Base-by-base conservation (phyloP, 2,888 invertebrate species). In the Halocaridina rubra region DNA sequence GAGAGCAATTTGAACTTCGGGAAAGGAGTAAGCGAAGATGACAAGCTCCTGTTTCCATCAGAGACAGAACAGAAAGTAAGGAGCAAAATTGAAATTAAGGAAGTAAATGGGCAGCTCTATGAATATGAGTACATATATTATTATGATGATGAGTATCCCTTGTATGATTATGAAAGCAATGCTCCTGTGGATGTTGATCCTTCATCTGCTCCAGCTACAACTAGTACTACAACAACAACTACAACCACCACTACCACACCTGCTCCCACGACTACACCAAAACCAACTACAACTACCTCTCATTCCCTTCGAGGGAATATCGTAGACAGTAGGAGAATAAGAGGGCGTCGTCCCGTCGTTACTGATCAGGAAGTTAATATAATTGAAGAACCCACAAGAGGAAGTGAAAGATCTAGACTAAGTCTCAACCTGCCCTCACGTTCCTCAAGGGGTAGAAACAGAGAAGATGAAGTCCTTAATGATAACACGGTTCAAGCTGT, bases 81-180 rank as follows among this genome's bases (percentile, higher is more conserved):
- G 22, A 87, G 86, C 39, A 88, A 88, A 69, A 85, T 88, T 67
- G 87, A 86, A 59, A 85, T 88, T 19, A 87, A 88, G 78, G 87
- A 88, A 76, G 88, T 88, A 13, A 88, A 88, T 74, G 87, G 88
- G 0, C 87, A 85, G 32, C 67, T 88, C 33, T 88, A 88, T 39
- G 88, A 88, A 30, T 88, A 88, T 64, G 88, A 88, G 72, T 88
- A 88, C 33, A 77, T 87, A 8, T 88, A 88, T 39, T 88, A 88
- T 46, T 86, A 88, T 59, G 86, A 88, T 39, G 88, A 88, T 30
- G 86, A 85, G 29, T 78, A 81, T 29, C 86, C 88, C 13, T n/a
- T 59, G 16, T 77, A 80, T 39, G 88, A 86, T 39, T 84, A 86
- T 59, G 84, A 86, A 29, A 53, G 71, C 16, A 39, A 46, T 1